These are phyloP conservation scores for Tinea trinotella DNA, from an alignment of 2,888 invertebrate genomes.

Conservation along the genomic window DNA sequence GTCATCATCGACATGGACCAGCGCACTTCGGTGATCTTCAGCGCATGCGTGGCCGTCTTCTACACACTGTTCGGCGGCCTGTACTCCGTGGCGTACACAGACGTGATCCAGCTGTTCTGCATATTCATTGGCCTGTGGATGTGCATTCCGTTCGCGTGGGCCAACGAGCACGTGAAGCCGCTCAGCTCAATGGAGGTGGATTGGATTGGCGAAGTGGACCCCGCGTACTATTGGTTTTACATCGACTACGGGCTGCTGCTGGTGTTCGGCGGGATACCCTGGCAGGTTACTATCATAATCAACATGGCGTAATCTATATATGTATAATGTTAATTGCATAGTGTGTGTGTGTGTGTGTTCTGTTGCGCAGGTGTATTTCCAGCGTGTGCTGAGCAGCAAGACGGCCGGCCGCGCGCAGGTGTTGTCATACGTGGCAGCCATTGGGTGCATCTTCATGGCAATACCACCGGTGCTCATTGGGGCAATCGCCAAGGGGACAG, in stretches of 20 bases:
- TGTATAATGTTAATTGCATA: no score
- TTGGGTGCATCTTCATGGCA: slow-evolving; percentile 97
- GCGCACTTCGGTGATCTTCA: slow-evolving; percentile 92
- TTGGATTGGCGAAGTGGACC: slow-evolving; percentile 88
- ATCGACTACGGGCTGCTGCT: slow-evolving; percentile 90
- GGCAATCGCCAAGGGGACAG: slow-evolving; percentile 95
- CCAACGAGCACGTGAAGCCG: slow-evolving; percentile 87
- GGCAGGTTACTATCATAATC: slow-evolving; percentile 78
- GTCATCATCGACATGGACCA: slow-evolving; percentile 98
- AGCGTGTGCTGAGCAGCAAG: slow-evolving; percentile 96
- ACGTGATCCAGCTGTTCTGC: slow-evolving; percentile 97
- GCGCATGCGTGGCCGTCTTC: slow-evolving; percentile 95
- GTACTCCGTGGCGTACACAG: slow-evolving; percentile 98
- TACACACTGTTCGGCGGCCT: slow-evolving; percentile 98
- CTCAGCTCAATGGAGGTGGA: slow-evolving; percentile 87
- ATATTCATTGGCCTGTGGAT: slow-evolving; percentile 99
- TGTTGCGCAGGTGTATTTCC: slow-evolving; percentile 98
- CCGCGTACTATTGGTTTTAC: slow-evolving; percentile 84
- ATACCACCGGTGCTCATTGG: slow-evolving; percentile 97
- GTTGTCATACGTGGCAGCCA: slow-evolving; percentile 95
- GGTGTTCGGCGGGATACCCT: slow-evolving; percentile 96
- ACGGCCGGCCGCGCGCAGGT: slow-evolving; percentile 94
- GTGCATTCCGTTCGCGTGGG: slow-evolving; percentile 97
- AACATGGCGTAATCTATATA: no score
- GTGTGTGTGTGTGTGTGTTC: no score